Evolutionary conservation across 2,888 invertebrate species (phyloP), one percentile per base, ranked within the genome.

Genomic region (Eupithecia abbreviata): DNA sequence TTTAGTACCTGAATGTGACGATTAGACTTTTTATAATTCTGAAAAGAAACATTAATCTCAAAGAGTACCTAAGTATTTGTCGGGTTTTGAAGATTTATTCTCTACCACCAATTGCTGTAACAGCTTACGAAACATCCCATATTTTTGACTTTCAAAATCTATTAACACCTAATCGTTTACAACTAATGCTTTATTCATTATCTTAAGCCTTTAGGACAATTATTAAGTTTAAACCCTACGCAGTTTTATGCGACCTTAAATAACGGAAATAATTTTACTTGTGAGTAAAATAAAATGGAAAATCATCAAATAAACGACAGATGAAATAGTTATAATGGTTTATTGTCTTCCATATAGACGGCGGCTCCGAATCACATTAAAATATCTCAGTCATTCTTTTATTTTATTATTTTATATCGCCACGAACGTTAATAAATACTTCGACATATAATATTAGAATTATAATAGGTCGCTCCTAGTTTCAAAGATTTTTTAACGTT

Each of bases 311-410:
- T 76, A 69, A 70, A 69, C 71, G 69, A 71, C 47, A 72, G 74
- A 75, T 30, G 51, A 43, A 69, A 78, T 91, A 87, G 90, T 90
- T 90, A 90, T 82, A 75, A 82, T 85, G 81, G 83, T 87, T 85
- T 84, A 84, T 85, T 84, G 83, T 84, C 81, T 80, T 83, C 82
- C 81, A 84, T 81, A 62, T 79, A 81, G 82, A 80, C 82, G 80
- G 77, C 80, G 82, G 82, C 83, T 84, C 74, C 81, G 82, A 86
- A 82, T 79, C 75, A 77, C 81, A 88, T 89, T 89, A 86, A 84
- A 88, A 89, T 89, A 86, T 75, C 73, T 80, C 77, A 78, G 73
- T 74, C 73, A 75, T 78, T 79, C 74, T 78, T 51, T 71, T 43
- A 73, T 75, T 65, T 69, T 73, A 71, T 67, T 73, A 80, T 81